Base-by-base conservation (phyloP, 2,113 vertebrate genomes). In the Ifrita kowaldi region DNA sequence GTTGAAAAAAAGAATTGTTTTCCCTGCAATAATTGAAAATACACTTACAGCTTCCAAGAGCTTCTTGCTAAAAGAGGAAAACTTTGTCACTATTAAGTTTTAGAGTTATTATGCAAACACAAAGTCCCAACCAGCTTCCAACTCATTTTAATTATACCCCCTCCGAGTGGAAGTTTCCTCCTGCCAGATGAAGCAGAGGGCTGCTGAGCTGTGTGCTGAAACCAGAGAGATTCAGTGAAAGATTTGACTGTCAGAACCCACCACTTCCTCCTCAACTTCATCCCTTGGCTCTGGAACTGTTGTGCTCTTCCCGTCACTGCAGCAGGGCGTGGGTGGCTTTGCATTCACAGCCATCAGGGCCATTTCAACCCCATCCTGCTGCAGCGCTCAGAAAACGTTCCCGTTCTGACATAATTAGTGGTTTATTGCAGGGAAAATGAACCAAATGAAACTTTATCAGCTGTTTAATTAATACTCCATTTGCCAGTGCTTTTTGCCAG, bases 361-460 rank as follows among this genome's bases (percentile, higher is more conserved):
- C 53, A 6, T 37, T 49, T 18, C 46, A 8, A 7, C 71, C 83
- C 91, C 78, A 56, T 59, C 20, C 91, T 68, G 65, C 85, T 68
- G 80, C 79, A 68, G 35, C 0, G 84, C 63, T 85, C 89, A 71
- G 37, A 64, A 96, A 87, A 86, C 11, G 1, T 39, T n/a, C 89
- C 91, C 85, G 12, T 76, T 70, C 91, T 20, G 39, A 28, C 69
- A 78, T 21, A 68, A 96, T 96, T 55, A 81, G 47, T 19, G 69
- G 2, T 82, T 95, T 83, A 96, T 95, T 93, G 91, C 79, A 39
- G 93, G 65, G 42, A 93, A 95, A 96, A 97, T 63, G 33, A 95
- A 95, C 85, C 93, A 96, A 97, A 97, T 93, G 95, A 94, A 97
- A 89, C 87, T 97, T 97, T 91, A 96, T 97, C 97, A 95, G 95